Conservation (phyloP, 2,113 vertebrate species). For the Arvicanthis niloticus region DNA sequence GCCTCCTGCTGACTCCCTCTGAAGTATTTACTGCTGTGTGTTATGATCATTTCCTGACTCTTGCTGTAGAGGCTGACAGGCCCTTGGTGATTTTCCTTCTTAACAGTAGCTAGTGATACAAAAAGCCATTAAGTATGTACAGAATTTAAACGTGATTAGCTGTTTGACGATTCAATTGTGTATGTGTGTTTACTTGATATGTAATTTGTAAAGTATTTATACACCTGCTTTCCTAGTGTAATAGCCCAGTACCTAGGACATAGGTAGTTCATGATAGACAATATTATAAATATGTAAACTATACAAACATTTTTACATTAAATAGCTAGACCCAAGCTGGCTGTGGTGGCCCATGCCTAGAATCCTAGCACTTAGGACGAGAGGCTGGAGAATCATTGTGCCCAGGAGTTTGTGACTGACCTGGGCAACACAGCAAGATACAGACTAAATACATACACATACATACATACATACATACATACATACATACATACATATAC, state of each 20-base stretch:
- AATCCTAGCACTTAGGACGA: background rate
- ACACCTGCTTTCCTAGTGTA: background rate
- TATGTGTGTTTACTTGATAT: conserved; percentile 8
- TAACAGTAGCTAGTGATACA: background rate
- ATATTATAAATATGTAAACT: conserved; percentile 7
- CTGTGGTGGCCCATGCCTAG: too few species aligned
- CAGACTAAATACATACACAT: background rate
- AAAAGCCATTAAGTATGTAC: background rate
- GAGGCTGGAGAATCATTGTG: background rate
- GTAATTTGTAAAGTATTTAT: background rate
- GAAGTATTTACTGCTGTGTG: fast-evolving
- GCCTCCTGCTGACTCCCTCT: background rate
- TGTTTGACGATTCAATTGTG: background rate
- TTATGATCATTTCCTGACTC: background rate
- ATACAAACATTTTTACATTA: background rate
- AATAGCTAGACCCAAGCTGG: background rate
- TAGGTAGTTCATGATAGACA: background rate
- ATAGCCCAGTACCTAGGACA: background rate
- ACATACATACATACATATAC: background rate
- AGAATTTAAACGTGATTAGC: background rate
- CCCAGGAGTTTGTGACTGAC: background rate
- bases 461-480: background rate
- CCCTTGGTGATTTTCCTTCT: background rate
- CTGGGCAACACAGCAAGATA: background rate
- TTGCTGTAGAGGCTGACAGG: background rate